These are phyloP conservation scores for Tinea pellionella DNA, from an alignment of 2,888 invertebrate species.

Conservation along the genomic window DNA sequence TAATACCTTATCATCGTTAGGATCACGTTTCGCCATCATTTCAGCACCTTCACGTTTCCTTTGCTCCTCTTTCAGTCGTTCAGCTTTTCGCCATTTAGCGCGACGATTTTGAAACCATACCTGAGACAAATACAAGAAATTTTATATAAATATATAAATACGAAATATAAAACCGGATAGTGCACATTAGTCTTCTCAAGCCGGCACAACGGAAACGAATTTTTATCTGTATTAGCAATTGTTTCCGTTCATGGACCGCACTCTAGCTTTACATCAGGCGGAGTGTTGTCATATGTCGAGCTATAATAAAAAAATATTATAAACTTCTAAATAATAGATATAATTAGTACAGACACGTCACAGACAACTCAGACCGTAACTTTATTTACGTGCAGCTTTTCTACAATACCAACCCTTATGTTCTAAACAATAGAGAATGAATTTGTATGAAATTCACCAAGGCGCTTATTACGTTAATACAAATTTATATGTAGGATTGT, in stretches of 20 bases:
- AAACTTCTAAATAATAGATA: no score
- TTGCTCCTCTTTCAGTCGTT: constrained; percentile 91
- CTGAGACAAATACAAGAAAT: constrained; percentile 48
- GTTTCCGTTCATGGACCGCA: no score
- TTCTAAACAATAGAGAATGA: background rate
- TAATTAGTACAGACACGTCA: no score
- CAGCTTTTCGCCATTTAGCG: constrained; percentile 94
- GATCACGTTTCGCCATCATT: constrained; percentile 71
- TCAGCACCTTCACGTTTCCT: constrained; percentile 83
- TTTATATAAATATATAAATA: no score
- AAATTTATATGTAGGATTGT: background rate
- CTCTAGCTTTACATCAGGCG: no score
- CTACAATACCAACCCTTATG: background rate
- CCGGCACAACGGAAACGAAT: no score
- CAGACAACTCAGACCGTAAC: no score
- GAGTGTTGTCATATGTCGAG: no score
- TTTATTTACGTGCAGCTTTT: background rate
- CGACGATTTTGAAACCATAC: constrained; percentile 95
- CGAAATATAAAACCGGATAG: no score
- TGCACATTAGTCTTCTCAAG: no score
- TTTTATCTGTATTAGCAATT: no score
- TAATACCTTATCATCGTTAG: constrained; percentile 72
- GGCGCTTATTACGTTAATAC: background rate
- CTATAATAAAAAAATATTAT: no score
- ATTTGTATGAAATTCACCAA: background rate